These are phyloP conservation scores for Octopus bimaculoides DNA, from an alignment of 1,140 invertebrate genomes.

Conservation along the genomic window DNA sequence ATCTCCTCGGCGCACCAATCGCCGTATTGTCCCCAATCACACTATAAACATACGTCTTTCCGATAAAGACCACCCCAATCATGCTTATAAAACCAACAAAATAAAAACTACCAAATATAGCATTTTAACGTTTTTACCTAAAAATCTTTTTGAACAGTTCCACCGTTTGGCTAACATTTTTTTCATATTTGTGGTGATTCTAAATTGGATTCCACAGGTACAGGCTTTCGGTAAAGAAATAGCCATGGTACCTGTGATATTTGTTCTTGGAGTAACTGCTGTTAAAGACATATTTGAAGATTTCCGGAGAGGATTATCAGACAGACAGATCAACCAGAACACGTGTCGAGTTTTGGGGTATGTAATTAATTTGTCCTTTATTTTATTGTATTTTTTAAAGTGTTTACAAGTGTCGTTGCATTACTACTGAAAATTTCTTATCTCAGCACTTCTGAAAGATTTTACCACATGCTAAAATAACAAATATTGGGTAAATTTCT, in stretches of 20 bases:
- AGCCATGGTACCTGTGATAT: conserved; percentile 72
- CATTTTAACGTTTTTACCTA: conserved; percentile 87
- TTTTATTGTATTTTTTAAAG: too few species aligned
- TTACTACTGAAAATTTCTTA: too few species aligned
- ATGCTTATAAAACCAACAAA: conserved; percentile 63
- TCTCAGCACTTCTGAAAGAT: too few species aligned
- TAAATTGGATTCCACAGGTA: conserved; percentile 83
- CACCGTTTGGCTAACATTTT: conserved; percentile 96
- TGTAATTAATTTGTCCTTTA: too few species aligned
- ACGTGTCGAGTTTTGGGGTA: conserved; percentile 75
- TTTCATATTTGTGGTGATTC: conserved; percentile 94
- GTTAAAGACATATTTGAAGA: conserved; percentile 98
- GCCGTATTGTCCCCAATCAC: conserved; percentile 52
- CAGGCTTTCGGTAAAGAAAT: conserved; percentile 96
- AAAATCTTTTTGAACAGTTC: conserved; percentile 97
- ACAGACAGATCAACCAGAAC: conserved; percentile 90
- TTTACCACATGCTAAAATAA: too few species aligned
- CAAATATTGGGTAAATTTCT: too few species aligned
- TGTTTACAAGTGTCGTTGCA: too few species aligned
- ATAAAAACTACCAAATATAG: conserved; percentile 90
- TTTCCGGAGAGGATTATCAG: conserved; percentile 80
- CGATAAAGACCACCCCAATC: conserved; percentile 79
- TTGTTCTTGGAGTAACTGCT: conserved; percentile 94
- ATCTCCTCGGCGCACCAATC: conserved; percentile 34
- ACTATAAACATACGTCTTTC: conserved; percentile 21